Evolutionary conservation across 1,140 invertebrate genomes (phyloP), one percentile per base, ranked within the genome.

Genomic region (Gryon sp.): DNA sequence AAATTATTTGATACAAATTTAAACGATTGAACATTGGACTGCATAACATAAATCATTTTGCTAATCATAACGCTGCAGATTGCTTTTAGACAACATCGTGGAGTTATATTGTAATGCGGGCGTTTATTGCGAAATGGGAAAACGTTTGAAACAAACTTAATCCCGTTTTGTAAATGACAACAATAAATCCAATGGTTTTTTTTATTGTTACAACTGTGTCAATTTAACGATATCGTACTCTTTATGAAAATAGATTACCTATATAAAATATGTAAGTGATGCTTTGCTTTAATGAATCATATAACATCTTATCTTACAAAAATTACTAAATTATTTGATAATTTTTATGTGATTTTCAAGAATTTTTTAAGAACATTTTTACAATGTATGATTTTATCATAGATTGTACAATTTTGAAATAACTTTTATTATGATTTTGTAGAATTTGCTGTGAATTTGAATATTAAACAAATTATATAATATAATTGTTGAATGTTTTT

Each of bases 71-170:
- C 40, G 72, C 32, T 62, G 24, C 62, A 75, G 62, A 75, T 75
- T 68, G 55, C 72, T 75, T 75, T 76, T 57, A 63, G 63, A 76
- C 72, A 74, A 74, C 45, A 62, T 75, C 53, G 57, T 63, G 63
- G 73, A 63, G 73, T 69, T 69, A 63, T 76, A 69, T 63, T 68
- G 14, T 7, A 68, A 76, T 68, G 73, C 73, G 63, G 50, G 63
- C 62, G 63, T 76, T 76, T 76, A 76, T 76, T 76, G 57, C 73
- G 48, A 43, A 76, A 69, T 32, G 43, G 72, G 57, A 30, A 76
- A 69, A 76, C 63, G 63, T 76, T 76, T 62, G 57, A 76, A 76
- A 24, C 15, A 57, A 76, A 76, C 57, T 68, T 76, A 69, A 76
- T 69, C 73, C 57, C 48, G 55, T 76, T 76, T 76, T 76, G 63